Evolutionary conservation across 2,797 vertebrate species (phyloP), one percentile per base, ranked within the genome.

Genomic region (Falco berigora): DNA sequence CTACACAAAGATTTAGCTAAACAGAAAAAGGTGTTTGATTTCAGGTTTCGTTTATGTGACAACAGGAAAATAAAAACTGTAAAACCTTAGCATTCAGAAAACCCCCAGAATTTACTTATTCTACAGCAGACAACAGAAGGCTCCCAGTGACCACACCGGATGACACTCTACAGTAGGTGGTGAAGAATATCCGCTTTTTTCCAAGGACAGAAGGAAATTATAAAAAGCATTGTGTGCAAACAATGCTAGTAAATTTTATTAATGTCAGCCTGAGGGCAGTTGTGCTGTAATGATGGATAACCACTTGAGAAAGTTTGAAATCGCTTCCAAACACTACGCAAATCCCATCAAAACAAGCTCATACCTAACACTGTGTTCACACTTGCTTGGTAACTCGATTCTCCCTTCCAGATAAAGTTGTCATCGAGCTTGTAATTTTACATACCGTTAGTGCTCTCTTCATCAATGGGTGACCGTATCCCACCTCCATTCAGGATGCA

Each of bases 401-500:
- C 21, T 21, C 53, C 34, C 50, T 85, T 27, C 49, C 9, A 53
- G 22, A 7, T 23, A 13, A 42, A 49, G 30, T 2, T 62, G 27
- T 25, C 36, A 8, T 46, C 62, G 44, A 63, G 44, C 21, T 59
- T 50, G 44, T 34, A 18, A 12, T 69, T 56, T 46, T 17, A 91
- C 96, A 0, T 96, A 99, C 99, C 99, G 5, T 99, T 98, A 58
- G 95, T 97, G 73, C 44, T 96, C 27, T 14, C 96, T 55, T 99
- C 99, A 6, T 99, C 98, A 5, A 99, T 98, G 19, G 99, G 98
- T 2, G 97, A 88, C 9, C 99, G 98, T 86, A 99, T 97, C 59
- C 97, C 98, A 3, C 99, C 99, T 47, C 98, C 98, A 12, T 99
- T 99, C 24, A 98, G 38, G 94, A 99, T 98, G 97, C 98, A 98